A percentile compares a stretch with the other conserved stretches of the same genome.
Evolutionary conservation across 2,888 invertebrate species (phyloP).

Genomic region (Lissonota sp.): DNA sequence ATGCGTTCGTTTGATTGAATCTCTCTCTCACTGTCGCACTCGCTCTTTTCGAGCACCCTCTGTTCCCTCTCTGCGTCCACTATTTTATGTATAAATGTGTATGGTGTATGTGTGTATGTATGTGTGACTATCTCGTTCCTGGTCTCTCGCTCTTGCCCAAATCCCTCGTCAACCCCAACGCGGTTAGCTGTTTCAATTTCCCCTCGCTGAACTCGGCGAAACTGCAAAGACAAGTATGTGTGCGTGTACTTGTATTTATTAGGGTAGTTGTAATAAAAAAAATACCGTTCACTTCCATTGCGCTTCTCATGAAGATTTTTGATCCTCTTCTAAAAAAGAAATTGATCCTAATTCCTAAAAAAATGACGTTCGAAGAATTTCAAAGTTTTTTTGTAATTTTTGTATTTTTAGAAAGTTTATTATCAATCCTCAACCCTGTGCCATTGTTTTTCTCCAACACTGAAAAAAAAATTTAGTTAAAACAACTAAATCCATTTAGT

Average conservation of each 20-base stretch:
- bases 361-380: no score
- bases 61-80: conserved; percentile 42
- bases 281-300: no score
- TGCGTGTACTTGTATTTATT: conserved; percentile 22
- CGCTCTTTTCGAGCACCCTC: conserved; percentile 56
- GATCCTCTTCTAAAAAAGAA: no score
- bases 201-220: conserved; percentile 75
- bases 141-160: conserved; percentile 59
- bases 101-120: background rate
- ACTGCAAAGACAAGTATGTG: conserved; percentile 74
- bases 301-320: no score
- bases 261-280: background rate
- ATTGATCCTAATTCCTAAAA: no score
- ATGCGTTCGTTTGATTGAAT: conserved; percentile 83
- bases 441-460: no score
- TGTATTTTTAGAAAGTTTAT: no score
- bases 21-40: conserved; percentile 68
- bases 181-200: conserved; percentile 82
- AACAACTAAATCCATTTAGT: no score
- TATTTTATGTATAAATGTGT: conserved; percentile 16
- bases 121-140: conserved; percentile 61
- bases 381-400: no score
- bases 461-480: no score
- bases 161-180: conserved; percentile 75
- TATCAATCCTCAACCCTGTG: no score